Base-by-base conservation (phyloP, 2,888 invertebrate genomes). In the Diarsia mendica region DNA sequence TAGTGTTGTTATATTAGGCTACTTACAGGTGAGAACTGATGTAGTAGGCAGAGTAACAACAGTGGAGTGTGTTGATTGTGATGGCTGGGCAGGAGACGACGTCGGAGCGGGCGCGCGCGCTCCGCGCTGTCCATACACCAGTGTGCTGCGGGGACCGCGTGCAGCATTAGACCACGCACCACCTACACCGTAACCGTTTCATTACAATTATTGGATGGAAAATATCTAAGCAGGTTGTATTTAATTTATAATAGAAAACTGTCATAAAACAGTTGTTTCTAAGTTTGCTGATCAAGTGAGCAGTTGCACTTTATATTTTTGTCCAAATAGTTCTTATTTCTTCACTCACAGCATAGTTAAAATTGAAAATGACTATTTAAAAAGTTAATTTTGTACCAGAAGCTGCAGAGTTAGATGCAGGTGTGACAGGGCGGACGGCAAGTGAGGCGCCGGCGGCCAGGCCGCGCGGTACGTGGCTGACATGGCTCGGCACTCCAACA, bases 361-460 rank as follows among this genome's bases (percentile, higher is more conserved):
- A n/a, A 46, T 53, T 67, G 9, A 58, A 13, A 5, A 23, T 55
- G 2, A 18, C 20, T 9, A 15, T 20, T 18, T 48, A 3, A 46
- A 55, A 46, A 20, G 1, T 15, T 39, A 39, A 23, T 33, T 51
- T n/a, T 0, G 49, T 33, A 49, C 89, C 87, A 65, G 79, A 65
- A 68, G 89, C 90, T 63, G 92, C 92, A 75, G 92, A 85, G 23
- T 90, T 88, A 3, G 92, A 90, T 4, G 97, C 95, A 3, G 97
- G 97, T 20, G 97, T 97, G 9, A 98, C 97, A 73, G 98, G 97
- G 0, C 98, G 97, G 11, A 98, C 97, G 18, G 98, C 97, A 33
- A 98, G 97, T 82, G 97, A 98, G 0, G 98, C 98, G 4, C 98
- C 98, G 18, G 98, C 98, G 0, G 98, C 98, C 23, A 98, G 97